Evolutionary conservation across 2,797 vertebrate species (phyloP).

Genomic region (Varecia variegata): DNA sequence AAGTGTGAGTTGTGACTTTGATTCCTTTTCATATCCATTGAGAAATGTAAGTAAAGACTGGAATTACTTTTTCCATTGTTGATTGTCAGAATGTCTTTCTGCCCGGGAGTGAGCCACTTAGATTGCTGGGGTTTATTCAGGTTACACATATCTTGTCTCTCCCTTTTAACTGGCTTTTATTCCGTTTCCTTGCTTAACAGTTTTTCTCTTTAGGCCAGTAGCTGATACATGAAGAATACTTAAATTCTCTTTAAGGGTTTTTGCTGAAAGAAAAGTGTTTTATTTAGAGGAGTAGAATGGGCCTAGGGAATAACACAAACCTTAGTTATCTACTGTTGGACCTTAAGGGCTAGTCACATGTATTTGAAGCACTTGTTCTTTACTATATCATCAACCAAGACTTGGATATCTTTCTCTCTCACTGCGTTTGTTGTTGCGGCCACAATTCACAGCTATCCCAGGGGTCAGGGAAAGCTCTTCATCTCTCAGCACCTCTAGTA

Average conservation of each 20-base stretch:
- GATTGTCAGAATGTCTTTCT: not conserved
- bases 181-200: not conserved
- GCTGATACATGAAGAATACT: not conserved
- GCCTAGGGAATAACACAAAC: not conserved
- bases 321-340: not conserved
- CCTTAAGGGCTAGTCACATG: not conserved
- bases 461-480: not conserved
- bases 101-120: not conserved
- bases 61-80: not conserved
- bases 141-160: not conserved
- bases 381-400: not conserved
- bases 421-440: not conserved
- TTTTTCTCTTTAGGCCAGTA: not conserved
- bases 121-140: not conserved
- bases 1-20: not conserved
- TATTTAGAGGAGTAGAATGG: not conserved
- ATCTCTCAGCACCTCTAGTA: not conserved
- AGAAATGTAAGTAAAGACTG: not conserved
- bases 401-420: not conserved
- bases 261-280: not conserved
- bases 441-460: not conserved
- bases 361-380: not conserved
- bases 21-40: not conserved
- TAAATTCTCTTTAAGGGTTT: not conserved
- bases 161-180: not conserved